Percentiles rank a stretch among this genome's conserved stretches.
Evolutionary conservation across 2,888 invertebrate genomes (phyloP).

Genomic region (Orgyia antiqua): DNA sequence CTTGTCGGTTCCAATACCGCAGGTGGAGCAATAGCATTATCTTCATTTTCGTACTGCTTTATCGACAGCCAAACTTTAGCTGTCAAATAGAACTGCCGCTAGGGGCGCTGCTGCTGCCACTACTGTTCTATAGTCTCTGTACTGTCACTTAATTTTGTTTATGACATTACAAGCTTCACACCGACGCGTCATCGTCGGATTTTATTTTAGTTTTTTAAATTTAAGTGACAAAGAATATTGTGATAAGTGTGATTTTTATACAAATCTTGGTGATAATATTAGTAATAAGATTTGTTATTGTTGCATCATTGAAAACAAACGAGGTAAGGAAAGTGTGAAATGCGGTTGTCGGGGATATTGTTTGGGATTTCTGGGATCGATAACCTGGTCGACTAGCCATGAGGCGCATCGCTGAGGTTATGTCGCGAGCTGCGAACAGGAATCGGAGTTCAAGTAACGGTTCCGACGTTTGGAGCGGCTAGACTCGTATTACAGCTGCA

Average conservation of each 20-base stretch:
- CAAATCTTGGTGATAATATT: constrained; percentile 72
- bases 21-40: no score
- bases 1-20: no score
- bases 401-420: constrained; percentile 76
- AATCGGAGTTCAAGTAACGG: constrained; percentile 76
- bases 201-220: constrained; percentile 70
- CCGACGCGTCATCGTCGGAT: constrained; percentile 73
- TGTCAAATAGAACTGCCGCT: constrained; percentile 28
- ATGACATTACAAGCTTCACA: constrained; percentile 57
- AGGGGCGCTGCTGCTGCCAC: constrained; percentile 28
- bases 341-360: constrained; percentile 52
- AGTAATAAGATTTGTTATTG: constrained; percentile 73
- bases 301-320: constrained; percentile 63
- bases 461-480: constrained; percentile 51
- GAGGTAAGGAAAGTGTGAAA: constrained; percentile 59
- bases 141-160: constrained; percentile 30
- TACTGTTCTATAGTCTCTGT: constrained; percentile 14
- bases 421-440: constrained; percentile 68
- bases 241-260: constrained; percentile 77
- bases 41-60: no score
- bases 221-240: constrained; percentile 72
- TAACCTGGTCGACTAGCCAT: constrained; percentile 74
- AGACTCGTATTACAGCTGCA: constrained; percentile 63
- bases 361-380: constrained; percentile 75
- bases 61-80: constrained; percentile 20